Percentiles rank a stretch among this genome's conserved stretches.
Evolutionary conservation across 2,888 invertebrate species (phyloP).

Genomic region (Sminthurinus aureus): DNA sequence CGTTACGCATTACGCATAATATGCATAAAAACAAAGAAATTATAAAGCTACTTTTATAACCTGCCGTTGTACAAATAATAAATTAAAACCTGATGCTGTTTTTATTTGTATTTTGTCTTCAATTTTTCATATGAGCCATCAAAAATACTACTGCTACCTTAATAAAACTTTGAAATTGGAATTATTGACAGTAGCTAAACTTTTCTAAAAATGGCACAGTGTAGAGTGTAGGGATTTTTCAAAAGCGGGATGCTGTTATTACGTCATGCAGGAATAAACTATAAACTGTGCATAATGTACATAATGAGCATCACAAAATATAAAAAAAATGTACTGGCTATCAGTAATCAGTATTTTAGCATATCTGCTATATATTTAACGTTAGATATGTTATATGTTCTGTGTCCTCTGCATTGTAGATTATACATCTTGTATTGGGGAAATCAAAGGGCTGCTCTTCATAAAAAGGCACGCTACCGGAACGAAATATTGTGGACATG

Average conservation of each 20-base stretch:
- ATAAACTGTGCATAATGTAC: background rate
- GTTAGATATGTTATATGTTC: background rate
- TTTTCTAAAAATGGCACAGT: background rate
- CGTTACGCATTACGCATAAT: no score
- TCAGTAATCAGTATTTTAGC: background rate
- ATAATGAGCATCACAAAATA: background rate
- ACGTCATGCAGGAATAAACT: background rate
- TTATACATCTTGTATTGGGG: background rate
- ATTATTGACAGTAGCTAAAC: background rate
- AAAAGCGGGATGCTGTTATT: background rate
- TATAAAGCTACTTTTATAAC: no score
- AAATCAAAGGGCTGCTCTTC: conserved; percentile 9
- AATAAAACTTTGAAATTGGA: no score
- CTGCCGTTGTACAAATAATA: no score
- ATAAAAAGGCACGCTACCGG: conserved; percentile 42
- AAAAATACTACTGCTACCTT: no score
- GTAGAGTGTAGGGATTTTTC: background rate
- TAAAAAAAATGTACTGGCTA: background rate
- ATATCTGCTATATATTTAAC: no score
- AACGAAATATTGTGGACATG: conserved; percentile 41
- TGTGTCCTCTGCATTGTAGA: background rate
- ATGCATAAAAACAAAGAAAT: no score
- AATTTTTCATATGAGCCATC: no score
- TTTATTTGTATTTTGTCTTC: no score
- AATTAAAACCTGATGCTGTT: no score